Conservation (phyloP, 1,140 invertebrate species). For the Drosophila baimaii region DNA sequence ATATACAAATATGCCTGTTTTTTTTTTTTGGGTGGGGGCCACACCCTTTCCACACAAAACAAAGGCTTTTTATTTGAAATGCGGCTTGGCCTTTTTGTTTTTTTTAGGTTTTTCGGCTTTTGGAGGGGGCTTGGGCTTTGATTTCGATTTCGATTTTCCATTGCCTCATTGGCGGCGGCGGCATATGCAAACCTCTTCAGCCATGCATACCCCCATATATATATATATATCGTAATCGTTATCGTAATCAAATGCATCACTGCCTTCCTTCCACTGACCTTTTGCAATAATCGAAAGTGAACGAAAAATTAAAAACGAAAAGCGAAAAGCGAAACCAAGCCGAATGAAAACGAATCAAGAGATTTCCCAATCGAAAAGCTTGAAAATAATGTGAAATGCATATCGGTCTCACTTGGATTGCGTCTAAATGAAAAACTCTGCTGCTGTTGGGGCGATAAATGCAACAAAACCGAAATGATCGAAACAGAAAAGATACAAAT, state of each 20-base stretch:
- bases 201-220: not conserved
- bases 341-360: slow-evolving; percentile 23
- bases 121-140: slow-evolving; percentile 2
- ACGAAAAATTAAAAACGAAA: slow-evolving; percentile 25
- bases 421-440: slow-evolving; percentile 63
- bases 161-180: not conserved
- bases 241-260: slow-evolving; percentile 55
- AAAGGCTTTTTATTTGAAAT: slow-evolving; percentile 34
- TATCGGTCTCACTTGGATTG: slow-evolving; percentile 65
- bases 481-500: slow-evolving; percentile 46
- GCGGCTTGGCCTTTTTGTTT: not conserved
- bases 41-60: slow-evolving; percentile 21
- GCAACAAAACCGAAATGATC: not conserved
- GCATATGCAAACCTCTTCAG: slow-evolving; percentile 15
- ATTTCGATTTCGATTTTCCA: slow-evolving; percentile 7
- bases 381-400: slow-evolving; percentile 67
- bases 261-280: slow-evolving; percentile 48
- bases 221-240: slow-evolving; percentile 32
- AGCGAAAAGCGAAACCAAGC: slow-evolving; percentile 27
- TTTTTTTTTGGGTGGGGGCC: slow-evolving; percentile 3
- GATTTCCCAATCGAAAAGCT: slow-evolving; percentile 49
- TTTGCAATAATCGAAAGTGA: slow-evolving; percentile 76
- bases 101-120: not conserved
- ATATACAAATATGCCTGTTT: not conserved
- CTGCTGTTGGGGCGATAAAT: not conserved